Percentiles rank a stretch among this genome's conserved stretches.
Evolutionary conservation across 23 tunicate genomes (phyloP).

Genomic region (Halocynthia aurantium): DNA sequence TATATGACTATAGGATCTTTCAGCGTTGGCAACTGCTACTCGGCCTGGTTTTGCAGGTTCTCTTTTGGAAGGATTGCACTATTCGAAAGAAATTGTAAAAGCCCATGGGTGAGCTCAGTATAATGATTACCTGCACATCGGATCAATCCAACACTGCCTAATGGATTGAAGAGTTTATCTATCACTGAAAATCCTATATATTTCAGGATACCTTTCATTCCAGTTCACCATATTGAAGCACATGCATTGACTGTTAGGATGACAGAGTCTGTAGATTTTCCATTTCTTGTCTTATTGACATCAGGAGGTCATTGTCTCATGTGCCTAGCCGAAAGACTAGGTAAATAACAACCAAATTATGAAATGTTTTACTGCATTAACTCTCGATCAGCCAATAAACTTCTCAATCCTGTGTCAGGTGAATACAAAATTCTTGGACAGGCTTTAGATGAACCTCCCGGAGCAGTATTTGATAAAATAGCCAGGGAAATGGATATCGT

Average conservation of each 20-base stretch:
- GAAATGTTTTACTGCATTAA: not conserved
- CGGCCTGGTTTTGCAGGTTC: conserved; percentile 59
- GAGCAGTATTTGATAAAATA: conserved; percentile 81
- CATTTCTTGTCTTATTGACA: conserved; percentile 52
- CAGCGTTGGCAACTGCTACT: conserved; percentile 88
- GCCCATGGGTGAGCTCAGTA: too few species aligned
- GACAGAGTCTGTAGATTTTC: conserved; percentile 30
- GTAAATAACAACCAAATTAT: conserved; percentile 3
- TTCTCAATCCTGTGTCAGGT: conserved; percentile 23
- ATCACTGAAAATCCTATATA: too few species aligned
- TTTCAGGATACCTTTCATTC: conserved; percentile 71
- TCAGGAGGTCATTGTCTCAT: conserved; percentile 85
- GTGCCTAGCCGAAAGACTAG: conserved; percentile 49
- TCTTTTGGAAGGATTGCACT: conserved; percentile 56
- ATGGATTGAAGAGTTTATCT: too few species aligned
- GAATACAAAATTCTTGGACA: conserved; percentile 56
- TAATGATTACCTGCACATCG: too few species aligned
- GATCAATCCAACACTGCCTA: too few species aligned
- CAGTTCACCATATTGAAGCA: conserved; percentile 95
- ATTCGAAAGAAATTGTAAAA: conserved; percentile 30
- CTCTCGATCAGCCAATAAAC: not conserved
- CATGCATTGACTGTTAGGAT: conserved; percentile 68
- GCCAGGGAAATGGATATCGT: conserved; percentile 37
- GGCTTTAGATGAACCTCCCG: conserved; percentile 81
- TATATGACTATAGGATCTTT: conserved; percentile 51